Percentiles rank a stretch among this genome's conserved stretches.
phyloP scores from a whole-genome alignment of 2,888 invertebrate species.

The Cryptophagus acutangulus region DNA sequence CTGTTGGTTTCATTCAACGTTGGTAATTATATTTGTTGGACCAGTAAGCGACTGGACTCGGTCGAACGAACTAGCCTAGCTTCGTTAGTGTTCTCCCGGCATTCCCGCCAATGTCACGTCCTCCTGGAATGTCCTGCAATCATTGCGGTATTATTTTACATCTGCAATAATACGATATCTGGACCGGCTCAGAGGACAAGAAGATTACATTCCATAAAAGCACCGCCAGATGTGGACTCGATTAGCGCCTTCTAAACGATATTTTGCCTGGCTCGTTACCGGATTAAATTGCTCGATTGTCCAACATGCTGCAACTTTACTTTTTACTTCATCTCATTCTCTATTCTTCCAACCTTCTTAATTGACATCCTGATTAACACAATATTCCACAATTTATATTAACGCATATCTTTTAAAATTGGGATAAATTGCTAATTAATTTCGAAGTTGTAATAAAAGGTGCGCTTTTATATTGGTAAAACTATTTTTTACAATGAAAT shows the following conservation, averaged over 20 bases:
- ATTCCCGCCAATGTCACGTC: constrained; percentile 30
- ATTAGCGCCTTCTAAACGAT: constrained; percentile 7
- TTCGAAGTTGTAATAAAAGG: too few relatives aligned
- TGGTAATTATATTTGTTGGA: constrained; percentile 38
- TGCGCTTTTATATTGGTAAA: too few relatives aligned
- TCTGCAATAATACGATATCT: constrained; percentile 26
- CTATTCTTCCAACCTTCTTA: too few relatives aligned
- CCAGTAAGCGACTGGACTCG: constrained; percentile 14
- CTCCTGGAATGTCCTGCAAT: constrained; percentile 30
- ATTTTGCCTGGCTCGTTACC: not conserved
- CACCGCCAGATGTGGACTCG: constrained; percentile 6
- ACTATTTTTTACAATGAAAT: too few relatives aligned
- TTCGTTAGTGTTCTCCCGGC: constrained; percentile 4
- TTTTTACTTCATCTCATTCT: too few relatives aligned
- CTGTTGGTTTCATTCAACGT: constrained; percentile 39
- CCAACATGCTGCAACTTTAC: too few relatives aligned
- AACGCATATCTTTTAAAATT: too few relatives aligned
- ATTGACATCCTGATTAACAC: too few relatives aligned
- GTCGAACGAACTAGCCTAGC: not conserved
- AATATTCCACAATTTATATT: too few relatives aligned
- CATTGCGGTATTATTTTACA: constrained; percentile 34
- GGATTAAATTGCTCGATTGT: too few relatives aligned
- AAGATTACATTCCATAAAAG: constrained; percentile 6
- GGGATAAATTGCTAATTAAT: too few relatives aligned
- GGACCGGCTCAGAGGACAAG: not conserved